Percentiles rank a stretch among this genome's conserved stretches.
Conservation (phyloP, 1,140 invertebrate species). For the Calosoma granatense region DNA sequence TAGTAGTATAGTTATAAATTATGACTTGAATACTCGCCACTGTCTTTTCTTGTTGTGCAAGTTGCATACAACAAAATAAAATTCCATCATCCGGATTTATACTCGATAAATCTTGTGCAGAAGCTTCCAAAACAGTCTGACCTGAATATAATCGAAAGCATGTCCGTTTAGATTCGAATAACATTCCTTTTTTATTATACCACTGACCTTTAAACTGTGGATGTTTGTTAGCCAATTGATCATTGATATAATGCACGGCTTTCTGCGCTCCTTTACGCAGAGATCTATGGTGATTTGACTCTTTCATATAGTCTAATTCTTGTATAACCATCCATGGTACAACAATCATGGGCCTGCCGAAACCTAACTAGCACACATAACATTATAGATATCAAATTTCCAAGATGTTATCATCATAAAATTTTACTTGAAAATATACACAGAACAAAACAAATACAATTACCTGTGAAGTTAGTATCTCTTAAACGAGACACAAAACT, state of each 20-base stretch:
- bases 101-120: background rate
- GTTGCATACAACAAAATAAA: background rate
- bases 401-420: background rate
- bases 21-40: background rate
- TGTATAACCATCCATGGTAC: background rate
- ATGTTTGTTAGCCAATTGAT: background rate
- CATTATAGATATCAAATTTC: background rate
- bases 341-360: background rate
- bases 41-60: background rate
- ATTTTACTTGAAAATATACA: background rate
- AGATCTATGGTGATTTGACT: background rate
- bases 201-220: background rate
- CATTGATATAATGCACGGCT: background rate
- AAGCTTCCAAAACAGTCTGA: background rate
- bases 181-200: background rate
- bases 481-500: background rate
- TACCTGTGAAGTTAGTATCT: background rate
- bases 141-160: background rate
- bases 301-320: constrained; percentile 6
- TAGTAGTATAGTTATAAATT: background rate
- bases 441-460: background rate
- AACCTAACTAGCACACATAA: background rate
- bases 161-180: background rate
- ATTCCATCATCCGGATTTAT: constrained; percentile 1
- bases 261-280: background rate